These are phyloP conservation scores for Drosophila insularis DNA, from an alignment of 1,140 invertebrate genomes.

Conservation along the genomic window DNA sequence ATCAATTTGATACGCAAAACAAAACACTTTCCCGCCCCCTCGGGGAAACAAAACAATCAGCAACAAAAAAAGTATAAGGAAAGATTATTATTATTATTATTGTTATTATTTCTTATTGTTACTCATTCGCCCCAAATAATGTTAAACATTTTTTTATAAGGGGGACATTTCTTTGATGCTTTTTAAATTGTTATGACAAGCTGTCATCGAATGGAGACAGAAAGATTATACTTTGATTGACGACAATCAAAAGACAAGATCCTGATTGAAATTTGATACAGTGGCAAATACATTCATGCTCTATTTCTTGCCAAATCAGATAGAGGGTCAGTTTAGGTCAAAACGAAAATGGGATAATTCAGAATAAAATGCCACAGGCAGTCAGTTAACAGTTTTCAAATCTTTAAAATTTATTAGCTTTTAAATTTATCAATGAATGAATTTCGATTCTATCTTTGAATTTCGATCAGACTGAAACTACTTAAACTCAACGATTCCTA, in stretches of 20 bases:
- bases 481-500: too few relatives aligned
- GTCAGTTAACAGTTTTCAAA: too few relatives aligned
- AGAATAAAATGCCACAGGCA: too few relatives aligned
- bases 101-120: constrained; percentile 35
- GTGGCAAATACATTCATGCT: not conserved
- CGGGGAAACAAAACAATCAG: not conserved
- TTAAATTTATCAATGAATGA: too few relatives aligned
- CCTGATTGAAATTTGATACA: constrained; percentile 18
- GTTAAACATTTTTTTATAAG: constrained; percentile 29
- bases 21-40: not conserved
- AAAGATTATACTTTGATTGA: constrained; percentile 31
- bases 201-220: constrained; percentile 34
- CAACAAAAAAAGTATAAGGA: too few relatives aligned
- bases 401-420: too few relatives aligned
- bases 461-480: too few relatives aligned
- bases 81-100: constrained; percentile 30
- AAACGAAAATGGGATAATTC: too few relatives aligned
- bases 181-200: constrained; percentile 75
- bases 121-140: constrained; percentile 67
- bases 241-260: not conserved
- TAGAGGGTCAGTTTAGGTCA: too few relatives aligned
- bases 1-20: constrained; percentile 6
- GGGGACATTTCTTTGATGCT: constrained; percentile 45
- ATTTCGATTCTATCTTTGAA: too few relatives aligned
- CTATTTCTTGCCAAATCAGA: not conserved